Evolutionary conservation across 2,113 vertebrate species (phyloP).

Genomic region (Meles meles): DNA sequence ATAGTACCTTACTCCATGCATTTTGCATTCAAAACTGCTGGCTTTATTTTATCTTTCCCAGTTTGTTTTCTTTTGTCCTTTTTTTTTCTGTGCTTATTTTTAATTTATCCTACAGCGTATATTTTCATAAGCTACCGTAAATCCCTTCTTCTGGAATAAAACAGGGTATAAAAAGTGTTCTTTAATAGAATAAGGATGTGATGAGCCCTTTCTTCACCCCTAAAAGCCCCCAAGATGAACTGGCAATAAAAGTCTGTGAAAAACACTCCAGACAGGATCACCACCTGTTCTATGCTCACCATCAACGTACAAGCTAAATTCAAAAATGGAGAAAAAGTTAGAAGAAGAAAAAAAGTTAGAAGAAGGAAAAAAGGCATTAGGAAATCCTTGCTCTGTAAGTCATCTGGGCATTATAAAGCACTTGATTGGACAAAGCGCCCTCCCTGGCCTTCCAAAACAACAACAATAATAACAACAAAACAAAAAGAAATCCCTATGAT

Average conservation of each 20-base stretch:
- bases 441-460: neutral
- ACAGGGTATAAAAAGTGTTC: neutral
- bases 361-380: neutral
- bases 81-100: neutral
- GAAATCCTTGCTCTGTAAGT: neutral
- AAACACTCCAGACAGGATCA: neutral
- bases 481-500: neutral
- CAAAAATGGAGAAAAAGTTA: neutral
- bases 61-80: neutral
- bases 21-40: neutral
- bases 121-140: neutral
- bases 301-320: neutral
- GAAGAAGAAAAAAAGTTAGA: neutral
- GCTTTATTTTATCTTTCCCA: neutral
- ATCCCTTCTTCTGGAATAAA: slow-evolving; percentile 18
- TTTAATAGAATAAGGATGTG: neutral
- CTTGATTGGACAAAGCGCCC: neutral
- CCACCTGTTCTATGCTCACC: neutral
- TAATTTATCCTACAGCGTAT: neutral
- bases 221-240: neutral
- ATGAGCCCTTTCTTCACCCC: neutral
- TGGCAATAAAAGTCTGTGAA: neutral
- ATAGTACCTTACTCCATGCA: neutral
- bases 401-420: neutral
- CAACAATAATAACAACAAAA: neutral